Evolutionary conservation across 2,113 vertebrate genomes (phyloP), one percentile per base, ranked within the genome.

Genomic region (Pelecanus crispus): DNA sequence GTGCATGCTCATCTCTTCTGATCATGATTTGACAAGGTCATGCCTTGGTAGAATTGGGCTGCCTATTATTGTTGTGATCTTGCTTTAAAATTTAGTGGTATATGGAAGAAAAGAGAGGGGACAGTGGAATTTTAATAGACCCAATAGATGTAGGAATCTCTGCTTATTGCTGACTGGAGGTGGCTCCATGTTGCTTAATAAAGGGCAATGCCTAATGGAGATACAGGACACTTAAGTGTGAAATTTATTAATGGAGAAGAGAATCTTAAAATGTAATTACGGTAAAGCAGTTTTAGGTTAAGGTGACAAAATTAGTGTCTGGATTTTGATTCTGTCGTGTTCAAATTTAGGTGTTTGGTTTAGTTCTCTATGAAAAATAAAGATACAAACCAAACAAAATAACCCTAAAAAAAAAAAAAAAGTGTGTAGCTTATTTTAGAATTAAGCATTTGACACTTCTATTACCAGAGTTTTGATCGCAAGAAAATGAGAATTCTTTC

Each of bases 11-110:
- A 52, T 94, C 74, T 94, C 87, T 95, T 93, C 90, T 92, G 90
- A 95, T 94, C 53, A 34, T 67, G 81, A 72, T 93, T 94, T 97
- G 92, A 92, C 94, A 94, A 95, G 88, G 94, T 96, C 92, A 47
- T 87, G 78, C 74, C 74, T 90, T 90, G 70, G 73, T 85, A 88
- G 72, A 50, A 81, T 82, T 94, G 81, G 81, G 29, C 70, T 95
- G 78, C 85, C 81, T 97, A 28, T 94, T 95, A 87, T 93, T 92
- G 68, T 92, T 71, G 86, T 92, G 94, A 80, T 93, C 36, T 71
- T 90, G n/a, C 74, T 96, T 93, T 82, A 90, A 79, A 87, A 85
- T 93, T 34, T 94, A 80, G 90, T 78, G 36, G 15, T 47, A 34
- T 93, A 16, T 31, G 24, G 79, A 38, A 80, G 71, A 86, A 90